Conservation (phyloP, 1,140 invertebrate species). For the Dinoponera quadriceps region DNA sequence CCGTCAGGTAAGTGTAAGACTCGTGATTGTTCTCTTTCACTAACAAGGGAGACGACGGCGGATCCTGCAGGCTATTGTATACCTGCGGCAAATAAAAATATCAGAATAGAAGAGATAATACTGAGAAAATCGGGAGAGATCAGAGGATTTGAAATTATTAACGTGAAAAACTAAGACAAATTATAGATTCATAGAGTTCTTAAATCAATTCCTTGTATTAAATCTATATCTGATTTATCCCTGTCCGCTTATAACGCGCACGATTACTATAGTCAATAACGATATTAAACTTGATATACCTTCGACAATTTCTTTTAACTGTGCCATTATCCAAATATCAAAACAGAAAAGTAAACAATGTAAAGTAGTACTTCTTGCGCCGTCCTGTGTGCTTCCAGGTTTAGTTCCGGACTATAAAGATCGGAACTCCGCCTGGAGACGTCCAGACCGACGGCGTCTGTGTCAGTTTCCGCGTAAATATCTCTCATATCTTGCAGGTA, state of each 20-base stretch:
- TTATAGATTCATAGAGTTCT: neutral
- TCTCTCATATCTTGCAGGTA: constrained; percentile 69
- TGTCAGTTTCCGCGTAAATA: constrained; percentile 75
- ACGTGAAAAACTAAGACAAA: neutral
- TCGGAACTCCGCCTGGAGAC: constrained; percentile 76
- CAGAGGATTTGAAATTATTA: neutral
- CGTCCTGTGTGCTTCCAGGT: constrained; percentile 83
- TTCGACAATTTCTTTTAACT: neutral
- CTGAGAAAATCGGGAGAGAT: neutral
- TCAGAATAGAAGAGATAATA: neutral
- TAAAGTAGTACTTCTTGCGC: constrained; percentile 80
- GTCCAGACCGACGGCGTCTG: constrained; percentile 72
- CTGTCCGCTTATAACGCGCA: too few species aligned
- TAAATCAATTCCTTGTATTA: neutral
- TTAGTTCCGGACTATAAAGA: constrained; percentile 83
- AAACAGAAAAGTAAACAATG: neutral
- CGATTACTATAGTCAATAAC: neutral
- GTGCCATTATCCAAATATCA: neutral
- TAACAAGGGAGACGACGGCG: constrained; percentile 80
- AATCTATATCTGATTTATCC: too few species aligned
- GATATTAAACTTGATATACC: neutral
- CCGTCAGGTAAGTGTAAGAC: constrained; percentile 78
- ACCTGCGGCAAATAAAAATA: constrained; percentile 74
- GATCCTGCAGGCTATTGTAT: constrained; percentile 83
- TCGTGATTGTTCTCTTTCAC: constrained; percentile 80